phyloP scores from a whole-genome alignment of 2,113 vertebrate species.

The Origma solitaria region DNA sequence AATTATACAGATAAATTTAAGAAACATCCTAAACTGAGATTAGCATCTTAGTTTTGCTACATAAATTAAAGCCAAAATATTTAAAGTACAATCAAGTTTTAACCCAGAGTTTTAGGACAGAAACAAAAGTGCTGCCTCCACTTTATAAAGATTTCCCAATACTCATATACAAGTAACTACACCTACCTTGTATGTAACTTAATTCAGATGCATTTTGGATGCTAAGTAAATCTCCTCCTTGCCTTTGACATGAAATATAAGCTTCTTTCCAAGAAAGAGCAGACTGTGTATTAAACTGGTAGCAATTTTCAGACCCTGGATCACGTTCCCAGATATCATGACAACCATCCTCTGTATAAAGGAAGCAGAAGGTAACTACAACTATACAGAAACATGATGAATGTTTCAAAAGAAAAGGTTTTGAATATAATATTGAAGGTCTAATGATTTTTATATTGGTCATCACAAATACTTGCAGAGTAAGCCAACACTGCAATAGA shows the following conservation, averaged over 20 bases:
- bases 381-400: not conserved
- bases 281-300: slow-evolving; percentile 83
- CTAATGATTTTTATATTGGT: not conserved
- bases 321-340: slow-evolving; percentile 73
- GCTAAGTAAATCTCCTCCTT: slow-evolving; percentile 88
- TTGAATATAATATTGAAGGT: not conserved
- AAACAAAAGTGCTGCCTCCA: not conserved
- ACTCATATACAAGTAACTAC: not conserved
- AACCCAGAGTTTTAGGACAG: not conserved
- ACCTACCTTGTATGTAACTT: slow-evolving; percentile 71
- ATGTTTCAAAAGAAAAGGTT: not conserved
- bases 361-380: slow-evolving; percentile 17
- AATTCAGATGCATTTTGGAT: slow-evolving; percentile 73
- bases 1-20: not conserved
- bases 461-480: not conserved
- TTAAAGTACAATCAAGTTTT: not conserved
- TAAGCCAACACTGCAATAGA: accelerated
- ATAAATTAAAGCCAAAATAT: not conserved
- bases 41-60: not conserved
- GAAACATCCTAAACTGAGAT: not conserved
- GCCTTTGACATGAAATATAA: slow-evolving; percentile 85
- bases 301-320: slow-evolving; percentile 76
- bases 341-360: slow-evolving; percentile 83
- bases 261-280: slow-evolving; percentile 89
- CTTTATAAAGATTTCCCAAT: not conserved